Base-by-base conservation (phyloP, 2,888 invertebrate species). In the Baccha elongata region DNA sequence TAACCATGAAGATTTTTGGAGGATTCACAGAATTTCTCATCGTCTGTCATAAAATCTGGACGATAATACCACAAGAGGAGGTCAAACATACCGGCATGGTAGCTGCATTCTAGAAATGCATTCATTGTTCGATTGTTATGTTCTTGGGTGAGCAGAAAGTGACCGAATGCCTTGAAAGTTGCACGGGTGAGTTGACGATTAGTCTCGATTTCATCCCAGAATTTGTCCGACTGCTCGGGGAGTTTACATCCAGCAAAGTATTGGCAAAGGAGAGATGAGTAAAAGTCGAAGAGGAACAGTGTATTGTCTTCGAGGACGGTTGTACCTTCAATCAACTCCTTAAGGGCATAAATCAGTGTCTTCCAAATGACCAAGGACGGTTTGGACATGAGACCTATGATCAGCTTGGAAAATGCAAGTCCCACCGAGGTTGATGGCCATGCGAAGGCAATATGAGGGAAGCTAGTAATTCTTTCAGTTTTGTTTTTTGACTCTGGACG, bases 361-460 rank as follows among this genome's bases (percentile, higher is more conserved):
- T 89, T 89, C 90, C 91, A 91, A 11, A 91, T 88, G 3, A 88
- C 88, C 35, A 91, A 71, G 1, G 91, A 89, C 1, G 90, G 89
- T 64, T 89, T 90, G 0, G 89, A 88, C 84, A 88, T 87, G 0
- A 91, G 75, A 2, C 87, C 87, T 2, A 87, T 86, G 1, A 91
- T 85, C 0, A 90, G 86, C 35, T 88, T 88, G 0, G 88, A 88
- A 58, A 91, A 90, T 1, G 87, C 87, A 3, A 74, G 73, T 0
- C 91, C 90, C 0, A 88, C 88, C 1, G 87, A 85, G 0, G 79
- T 68, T 11, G 87, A 86, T 2, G 91, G 90, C 90, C 90, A 91
- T 5, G 86, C 87, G 52, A 85, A 85, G 21, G 84, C 50, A 4
- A 89, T 84, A 19, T 86, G 73, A 0, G 85, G 65, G 80, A 88